These are phyloP conservation scores for Punctoribates punctum DNA, from an alignment of 2,888 invertebrate genomes.

Conservation along the genomic window DNA sequence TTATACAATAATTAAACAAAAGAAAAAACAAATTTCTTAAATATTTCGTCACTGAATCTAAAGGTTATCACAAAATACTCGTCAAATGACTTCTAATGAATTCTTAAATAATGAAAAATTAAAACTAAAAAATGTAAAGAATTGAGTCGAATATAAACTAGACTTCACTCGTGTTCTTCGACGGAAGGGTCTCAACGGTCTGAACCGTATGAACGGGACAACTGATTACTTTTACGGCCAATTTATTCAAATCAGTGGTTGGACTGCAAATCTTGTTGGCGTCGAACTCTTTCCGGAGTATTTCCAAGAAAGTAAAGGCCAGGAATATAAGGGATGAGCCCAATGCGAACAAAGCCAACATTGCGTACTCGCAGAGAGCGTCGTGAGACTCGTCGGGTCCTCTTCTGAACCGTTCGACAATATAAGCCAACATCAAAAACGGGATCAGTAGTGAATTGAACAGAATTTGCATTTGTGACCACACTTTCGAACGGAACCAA, in stretches of 20 bases:
- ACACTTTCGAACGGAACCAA: constrained; percentile 19
- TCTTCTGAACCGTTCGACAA: neutral
- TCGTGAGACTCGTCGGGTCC: neutral
- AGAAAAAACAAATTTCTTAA: no score
- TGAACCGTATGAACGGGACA: no score
- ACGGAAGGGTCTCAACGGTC: neutral
- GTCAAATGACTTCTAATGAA: no score
- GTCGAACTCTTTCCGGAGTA: neutral
- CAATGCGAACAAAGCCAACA: neutral
- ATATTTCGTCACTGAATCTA: no score
- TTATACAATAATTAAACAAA: no score
- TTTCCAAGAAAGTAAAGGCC: neutral
- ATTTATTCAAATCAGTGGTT: no score
- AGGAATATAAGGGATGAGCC: neutral
- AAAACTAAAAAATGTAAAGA: no score
- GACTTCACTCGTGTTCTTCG: neutral
- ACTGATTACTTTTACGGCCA: no score
- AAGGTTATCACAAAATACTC: no score
- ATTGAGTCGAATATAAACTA: no score
- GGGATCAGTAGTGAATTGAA: neutral
- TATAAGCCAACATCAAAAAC: constrained; percentile 4
- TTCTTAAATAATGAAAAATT: no score
- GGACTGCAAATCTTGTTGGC: no score
- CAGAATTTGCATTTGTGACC: neutral
- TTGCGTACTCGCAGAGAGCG: neutral